Percentiles rank a stretch among this genome's conserved stretches.
phyloP scores from a whole-genome alignment of 2,888 invertebrate genomes.

The Ormyrus thymus region DNA sequence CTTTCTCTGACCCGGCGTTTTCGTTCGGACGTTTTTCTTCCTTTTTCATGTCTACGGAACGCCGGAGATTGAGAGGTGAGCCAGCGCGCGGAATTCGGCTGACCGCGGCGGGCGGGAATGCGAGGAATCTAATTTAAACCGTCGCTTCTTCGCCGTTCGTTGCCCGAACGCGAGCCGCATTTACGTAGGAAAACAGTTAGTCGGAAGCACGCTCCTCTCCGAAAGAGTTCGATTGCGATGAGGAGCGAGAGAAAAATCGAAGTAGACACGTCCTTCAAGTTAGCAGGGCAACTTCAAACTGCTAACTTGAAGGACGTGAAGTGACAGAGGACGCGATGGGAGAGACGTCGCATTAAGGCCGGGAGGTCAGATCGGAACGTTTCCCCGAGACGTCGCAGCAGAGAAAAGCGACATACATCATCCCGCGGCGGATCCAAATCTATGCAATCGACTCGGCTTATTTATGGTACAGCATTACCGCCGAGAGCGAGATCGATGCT shows the following conservation, averaged over 20 bases:
- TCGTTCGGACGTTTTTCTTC: conserved; percentile 18
- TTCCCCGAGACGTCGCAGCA: background rate
- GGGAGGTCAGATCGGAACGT: conserved; percentile 9
- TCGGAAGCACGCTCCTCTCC: background rate
- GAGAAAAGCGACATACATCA: conserved; percentile 11
- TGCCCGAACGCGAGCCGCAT: background rate
- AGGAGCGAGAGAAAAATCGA: conserved; percentile 10
- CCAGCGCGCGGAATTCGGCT: conserved; percentile 34
- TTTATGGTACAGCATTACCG: conserved; percentile 56
- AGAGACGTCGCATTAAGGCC: conserved; percentile 4
- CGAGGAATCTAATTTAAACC: conserved; percentile 8
- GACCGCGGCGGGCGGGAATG: conserved; percentile 23
- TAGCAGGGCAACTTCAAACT: too few relatives aligned
- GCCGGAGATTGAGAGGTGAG: conserved; percentile 39
- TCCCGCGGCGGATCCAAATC: conserved; percentile 44
- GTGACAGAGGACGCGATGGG: background rate
- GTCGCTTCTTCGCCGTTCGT: background rate
- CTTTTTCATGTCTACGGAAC: conserved; percentile 19
- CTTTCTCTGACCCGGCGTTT: background rate
- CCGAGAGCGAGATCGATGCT: conserved; percentile 40
- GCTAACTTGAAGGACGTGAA: too few relatives aligned
- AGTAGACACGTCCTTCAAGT: too few relatives aligned
- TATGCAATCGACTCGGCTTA: conserved; percentile 55
- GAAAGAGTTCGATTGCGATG: background rate
- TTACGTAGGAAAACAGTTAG: background rate